Base-by-base conservation (phyloP, 1,140 invertebrate species). In the Anadara kagoshimensis region DNA sequence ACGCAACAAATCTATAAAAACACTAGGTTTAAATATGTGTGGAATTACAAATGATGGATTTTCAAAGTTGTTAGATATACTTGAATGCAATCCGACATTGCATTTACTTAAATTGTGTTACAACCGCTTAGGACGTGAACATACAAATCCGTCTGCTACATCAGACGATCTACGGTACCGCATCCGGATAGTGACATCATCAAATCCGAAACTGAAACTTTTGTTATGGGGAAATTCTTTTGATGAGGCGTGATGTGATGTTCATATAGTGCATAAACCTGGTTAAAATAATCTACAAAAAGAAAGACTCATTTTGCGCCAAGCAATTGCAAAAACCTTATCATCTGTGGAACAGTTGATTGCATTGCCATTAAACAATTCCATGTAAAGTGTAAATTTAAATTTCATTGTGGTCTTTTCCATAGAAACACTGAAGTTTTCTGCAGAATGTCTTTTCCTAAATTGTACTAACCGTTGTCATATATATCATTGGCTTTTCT, bases 201-300 rank as follows among this genome's bases (percentile, higher is more conserved):
- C 83, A 49, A 86, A 86, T 75, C 84, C 85, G 24, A 86, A 88
- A 71, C 80, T 88, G 29, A 88, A 87, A 70, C 75, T 88, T 5
- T 78, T 88, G n/a, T 73, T 88, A 3, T 88, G 86, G 87, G 87
- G 87, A 71, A 88, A 88, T 63, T 69, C 82, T 1, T 83, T 88
- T 66, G 87, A 86, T 22, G 86, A 86, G 22, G 62, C 62, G 12
- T 62, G 20, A 62, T 26, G 1, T 36, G n/a, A n/a, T 36, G 2
- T 36, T 36, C 7, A 36, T 7, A 36, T 36, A 36, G 29, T 36
- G 29, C 29, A 7, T 7, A 36, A 36, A 36, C 2, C 29, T 36
- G 29, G 29, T 36, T 36, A 36, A 36, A 36, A 7, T 3, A 36
- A 3, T 36, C 29, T 36, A 36, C n/a, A n/a, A n/a, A 36, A 7